A percentile compares a stretch with the other conserved stretches of the same genome.
Evolutionary conservation across 2,113 vertebrate species (phyloP).

Genomic region (Cairina moschata): DNA sequence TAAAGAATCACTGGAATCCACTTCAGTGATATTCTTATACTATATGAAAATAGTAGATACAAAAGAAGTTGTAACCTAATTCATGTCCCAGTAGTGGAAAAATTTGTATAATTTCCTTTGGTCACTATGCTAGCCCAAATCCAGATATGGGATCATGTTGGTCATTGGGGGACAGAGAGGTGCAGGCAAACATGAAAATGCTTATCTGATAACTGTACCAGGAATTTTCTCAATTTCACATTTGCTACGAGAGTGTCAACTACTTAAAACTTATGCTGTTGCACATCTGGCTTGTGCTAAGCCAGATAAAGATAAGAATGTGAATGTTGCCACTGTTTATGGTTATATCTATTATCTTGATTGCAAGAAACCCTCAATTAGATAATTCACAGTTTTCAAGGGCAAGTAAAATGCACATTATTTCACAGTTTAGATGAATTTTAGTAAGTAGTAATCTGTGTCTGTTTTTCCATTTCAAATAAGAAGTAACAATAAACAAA

Average conservation of each 20-base stretch:
- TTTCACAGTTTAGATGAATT: not conserved
- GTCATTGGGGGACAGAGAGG: not conserved
- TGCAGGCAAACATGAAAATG: not conserved
- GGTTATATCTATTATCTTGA: not conserved
- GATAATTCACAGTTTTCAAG: not conserved
- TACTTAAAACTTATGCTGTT: not conserved
- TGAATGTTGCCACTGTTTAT: not conserved
- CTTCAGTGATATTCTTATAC: not conserved
- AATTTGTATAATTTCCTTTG: not conserved
- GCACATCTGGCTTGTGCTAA: not conserved
- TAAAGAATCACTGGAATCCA: not conserved
- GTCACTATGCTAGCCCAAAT: not conserved
- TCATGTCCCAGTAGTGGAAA: not conserved
- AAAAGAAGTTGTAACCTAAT: not conserved
- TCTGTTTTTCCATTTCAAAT: not conserved
- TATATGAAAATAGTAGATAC: not conserved
- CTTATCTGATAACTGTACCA: not conserved
- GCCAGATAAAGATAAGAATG: not conserved
- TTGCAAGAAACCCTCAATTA: not conserved
- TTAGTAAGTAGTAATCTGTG: not conserved
- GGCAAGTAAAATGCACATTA: not conserved
- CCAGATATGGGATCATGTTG: not conserved
- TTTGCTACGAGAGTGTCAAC: not conserved
- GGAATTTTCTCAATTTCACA: not conserved
- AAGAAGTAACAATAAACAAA: not conserved